A percentile compares a stretch with the other conserved stretches of the same genome.
phyloP scores from a whole-genome alignment of 1,140 invertebrate genomes.

The Chrysoperla carnea region DNA sequence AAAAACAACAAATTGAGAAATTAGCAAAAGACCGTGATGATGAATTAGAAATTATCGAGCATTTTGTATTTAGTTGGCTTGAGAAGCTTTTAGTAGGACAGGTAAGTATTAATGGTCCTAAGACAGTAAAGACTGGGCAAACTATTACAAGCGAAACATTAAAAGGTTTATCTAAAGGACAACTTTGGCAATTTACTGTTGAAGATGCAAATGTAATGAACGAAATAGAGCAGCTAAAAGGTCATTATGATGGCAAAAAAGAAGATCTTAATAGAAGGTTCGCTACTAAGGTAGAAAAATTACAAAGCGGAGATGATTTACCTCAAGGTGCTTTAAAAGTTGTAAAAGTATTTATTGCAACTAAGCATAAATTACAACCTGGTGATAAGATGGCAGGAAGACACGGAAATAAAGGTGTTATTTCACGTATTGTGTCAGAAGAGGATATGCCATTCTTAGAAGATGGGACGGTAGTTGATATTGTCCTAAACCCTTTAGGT shows the following conservation, averaged over 20 bases:
- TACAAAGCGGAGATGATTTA: slow-evolving; percentile 9
- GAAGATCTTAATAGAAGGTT: background rate
- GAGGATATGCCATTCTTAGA: slow-evolving; percentile 10
- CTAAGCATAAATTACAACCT: slow-evolving; percentile 9
- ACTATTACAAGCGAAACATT: no score
- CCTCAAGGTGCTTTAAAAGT: slow-evolving; percentile 8
- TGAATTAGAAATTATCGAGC: no score
- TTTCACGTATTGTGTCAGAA: slow-evolving; percentile 6
- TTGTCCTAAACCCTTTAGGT: slow-evolving; percentile 9
- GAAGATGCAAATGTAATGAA: no score
- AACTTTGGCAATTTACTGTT: no score
- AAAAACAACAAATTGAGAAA: no score
- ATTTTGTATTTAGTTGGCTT: no score
- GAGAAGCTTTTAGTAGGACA: no score
- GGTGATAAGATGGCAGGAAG: slow-evolving; percentile 12
- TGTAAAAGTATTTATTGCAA: slow-evolving; percentile 11
- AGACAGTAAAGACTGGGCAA: no score
- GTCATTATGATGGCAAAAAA: background rate
- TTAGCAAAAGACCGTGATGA: no score
- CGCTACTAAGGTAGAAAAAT: background rate
- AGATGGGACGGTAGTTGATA: slow-evolving; percentile 8
- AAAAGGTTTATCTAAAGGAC: no score
- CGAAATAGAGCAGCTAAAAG: background rate
- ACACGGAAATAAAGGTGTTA: slow-evolving; percentile 12
- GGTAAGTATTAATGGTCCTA: no score